A percentile compares a stretch with the other conserved stretches of the same genome.
These are phyloP conservation scores for Theodoxus fluviatilis DNA, from an alignment of 2,888 invertebrate genomes.

Conservation along the genomic window DNA sequence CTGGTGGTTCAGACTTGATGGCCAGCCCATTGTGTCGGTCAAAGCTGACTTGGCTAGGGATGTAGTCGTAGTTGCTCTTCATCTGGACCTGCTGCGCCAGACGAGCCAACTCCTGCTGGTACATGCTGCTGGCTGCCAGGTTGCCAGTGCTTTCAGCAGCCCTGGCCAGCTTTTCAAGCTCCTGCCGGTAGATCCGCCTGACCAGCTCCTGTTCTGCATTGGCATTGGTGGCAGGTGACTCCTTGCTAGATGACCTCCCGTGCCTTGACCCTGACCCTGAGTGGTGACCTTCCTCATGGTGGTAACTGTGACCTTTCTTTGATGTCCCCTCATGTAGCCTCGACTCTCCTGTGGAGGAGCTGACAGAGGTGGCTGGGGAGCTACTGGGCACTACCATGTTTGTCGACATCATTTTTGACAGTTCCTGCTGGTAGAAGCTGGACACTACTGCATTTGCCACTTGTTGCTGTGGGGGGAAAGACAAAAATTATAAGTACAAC, in stretches of 20 bases:
- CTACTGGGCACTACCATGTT: too few relatives aligned
- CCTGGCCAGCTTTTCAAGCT: conserved; percentile 88
- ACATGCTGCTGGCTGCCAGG: conserved; percentile 74
- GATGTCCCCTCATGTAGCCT: too few relatives aligned
- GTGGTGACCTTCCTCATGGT: too few relatives aligned
- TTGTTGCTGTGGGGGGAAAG: conserved; percentile 49
- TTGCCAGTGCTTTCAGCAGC: conserved; percentile 63
- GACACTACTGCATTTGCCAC: conserved; percentile 58
- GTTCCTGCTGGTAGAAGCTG: conserved; percentile 70
- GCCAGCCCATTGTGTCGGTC: conserved; percentile 31
- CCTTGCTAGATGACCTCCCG: too few relatives aligned
- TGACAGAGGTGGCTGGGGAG: conserved; percentile 24
- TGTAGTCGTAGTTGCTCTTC: conserved; percentile 23
- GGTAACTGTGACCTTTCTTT: too few relatives aligned
- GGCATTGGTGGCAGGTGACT: too few relatives aligned
- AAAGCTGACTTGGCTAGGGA: conserved; percentile 15
- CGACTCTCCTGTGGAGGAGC: too few relatives aligned
- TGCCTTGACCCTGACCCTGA: too few relatives aligned
- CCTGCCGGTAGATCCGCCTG: conserved; percentile 67
- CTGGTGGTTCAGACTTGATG: conserved; percentile 52
- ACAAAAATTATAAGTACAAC: not conserved
- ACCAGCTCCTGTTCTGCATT: conserved; percentile 79
- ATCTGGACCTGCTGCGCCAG: conserved; percentile 68
- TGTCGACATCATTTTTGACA: conserved; percentile 74
- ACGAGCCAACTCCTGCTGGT: conserved; percentile 91